These are phyloP conservation scores for Rhagonycha lutea DNA, from an alignment of 2,888 invertebrate genomes.

Conservation along the genomic window DNA sequence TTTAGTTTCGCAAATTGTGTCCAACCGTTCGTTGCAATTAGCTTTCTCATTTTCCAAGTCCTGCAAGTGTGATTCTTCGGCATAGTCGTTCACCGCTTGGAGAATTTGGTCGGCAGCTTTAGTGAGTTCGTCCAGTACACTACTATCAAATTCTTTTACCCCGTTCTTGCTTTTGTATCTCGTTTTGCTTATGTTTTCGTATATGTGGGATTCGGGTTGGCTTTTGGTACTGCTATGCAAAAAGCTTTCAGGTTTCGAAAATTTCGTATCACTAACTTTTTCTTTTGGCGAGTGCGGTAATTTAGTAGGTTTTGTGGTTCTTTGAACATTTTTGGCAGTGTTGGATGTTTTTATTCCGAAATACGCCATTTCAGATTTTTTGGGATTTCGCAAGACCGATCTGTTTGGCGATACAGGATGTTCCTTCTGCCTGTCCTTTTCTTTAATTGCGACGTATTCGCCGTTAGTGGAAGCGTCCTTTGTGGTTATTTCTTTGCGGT, in stretches of 20 bases:
- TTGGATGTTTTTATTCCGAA: conserved; percentile 46
- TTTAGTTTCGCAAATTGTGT: conserved; percentile 54
- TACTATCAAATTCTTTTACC: conserved; percentile 46
- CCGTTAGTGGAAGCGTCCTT: neutral
- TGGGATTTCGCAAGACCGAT: conserved; percentile 50
- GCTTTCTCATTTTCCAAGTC: conserved; percentile 42
- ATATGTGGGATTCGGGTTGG: conserved; percentile 40
- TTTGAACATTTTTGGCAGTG: conserved; percentile 38
- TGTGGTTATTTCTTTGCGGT: neutral
- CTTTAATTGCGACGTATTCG: neutral
- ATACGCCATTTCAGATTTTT: conserved; percentile 53
- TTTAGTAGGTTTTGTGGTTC: neutral
- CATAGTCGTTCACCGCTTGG: conserved; percentile 59
- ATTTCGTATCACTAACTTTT: neutral
- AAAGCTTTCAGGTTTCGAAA: neutral
- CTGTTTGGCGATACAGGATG: conserved; percentile 8
- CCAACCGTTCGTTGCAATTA: conserved; percentile 41
- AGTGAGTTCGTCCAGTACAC: conserved; percentile 61
- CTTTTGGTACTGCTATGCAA: neutral
- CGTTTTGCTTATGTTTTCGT: conserved; percentile 48
- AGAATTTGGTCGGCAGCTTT: conserved; percentile 64
- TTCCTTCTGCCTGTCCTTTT: neutral
- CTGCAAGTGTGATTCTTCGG: conserved; percentile 55
- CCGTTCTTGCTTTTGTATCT: conserved; percentile 36
- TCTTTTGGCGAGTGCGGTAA: neutral